Percentiles rank a stretch among this genome's conserved stretches.
Evolutionary conservation across 2,113 vertebrate species (phyloP).

Genomic region (Amphilophus citrinellus): DNA sequence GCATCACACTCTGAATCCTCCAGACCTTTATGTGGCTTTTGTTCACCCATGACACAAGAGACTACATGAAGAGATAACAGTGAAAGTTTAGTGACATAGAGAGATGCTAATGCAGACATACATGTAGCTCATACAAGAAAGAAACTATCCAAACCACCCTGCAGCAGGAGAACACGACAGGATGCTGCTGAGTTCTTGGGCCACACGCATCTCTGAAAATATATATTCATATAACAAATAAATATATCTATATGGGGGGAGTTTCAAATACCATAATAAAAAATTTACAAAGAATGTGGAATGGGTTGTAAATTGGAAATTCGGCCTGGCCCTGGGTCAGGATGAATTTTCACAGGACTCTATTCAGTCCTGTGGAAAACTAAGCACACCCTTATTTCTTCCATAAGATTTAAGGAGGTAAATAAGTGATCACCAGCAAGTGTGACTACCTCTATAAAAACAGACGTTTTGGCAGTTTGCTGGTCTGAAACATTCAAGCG

Average conservation of each 20-base stretch:
- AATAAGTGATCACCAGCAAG: not conserved
- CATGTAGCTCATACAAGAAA: conserved; percentile 47
- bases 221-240: not conserved
- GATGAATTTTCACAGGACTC: no score
- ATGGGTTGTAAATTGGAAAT: no score
- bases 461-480: not conserved
- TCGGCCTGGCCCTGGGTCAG: no score
- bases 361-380: not conserved
- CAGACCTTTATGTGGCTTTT: conserved; percentile 68
- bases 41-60: conserved; percentile 54
- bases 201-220: not conserved
- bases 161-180: not conserved
- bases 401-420: not conserved
- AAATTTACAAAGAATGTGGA: not conserved
- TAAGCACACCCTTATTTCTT: not conserved
- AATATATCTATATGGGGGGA: not conserved
- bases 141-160: conserved; percentile 24
- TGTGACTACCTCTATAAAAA: not conserved
- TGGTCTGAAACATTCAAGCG: not conserved
- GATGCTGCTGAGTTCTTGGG: not conserved
- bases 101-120: conserved; percentile 40
- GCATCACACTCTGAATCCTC: conserved; percentile 60
- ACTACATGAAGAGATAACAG: conserved; percentile 45
- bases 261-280: not conserved
- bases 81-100: conserved; percentile 43